Evolutionary conservation across 2,797 vertebrate species (phyloP).

Genomic region (Xenops minutus): DNA sequence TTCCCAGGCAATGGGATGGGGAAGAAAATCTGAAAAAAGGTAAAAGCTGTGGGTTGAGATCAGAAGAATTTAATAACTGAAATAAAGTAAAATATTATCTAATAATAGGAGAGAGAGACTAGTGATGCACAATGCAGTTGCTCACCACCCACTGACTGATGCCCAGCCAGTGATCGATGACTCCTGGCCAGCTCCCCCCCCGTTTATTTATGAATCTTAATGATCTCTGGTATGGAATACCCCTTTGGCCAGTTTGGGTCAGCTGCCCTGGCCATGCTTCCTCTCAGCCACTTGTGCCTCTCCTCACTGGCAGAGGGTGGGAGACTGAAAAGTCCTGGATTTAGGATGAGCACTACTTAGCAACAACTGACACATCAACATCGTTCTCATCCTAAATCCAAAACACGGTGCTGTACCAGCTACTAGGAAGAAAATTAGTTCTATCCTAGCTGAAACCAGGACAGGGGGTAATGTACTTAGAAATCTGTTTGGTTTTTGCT

Average conservation of each 20-base stretch:
- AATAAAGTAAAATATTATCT: background rate
- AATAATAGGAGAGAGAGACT: background rate
- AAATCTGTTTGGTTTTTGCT: background rate
- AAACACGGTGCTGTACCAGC: background rate
- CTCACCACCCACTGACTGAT: background rate
- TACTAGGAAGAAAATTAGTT: background rate
- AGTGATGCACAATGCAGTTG: background rate
- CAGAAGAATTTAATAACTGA: background rate
- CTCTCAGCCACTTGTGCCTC: background rate
- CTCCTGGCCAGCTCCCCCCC: background rate
- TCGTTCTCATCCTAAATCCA: background rate
- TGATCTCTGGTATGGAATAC: fast-evolving
- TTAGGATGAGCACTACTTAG: background rate
- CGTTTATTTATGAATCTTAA: too few species aligned
- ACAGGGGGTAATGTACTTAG: background rate
- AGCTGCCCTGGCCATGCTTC: fast-evolving
- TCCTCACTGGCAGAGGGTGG: background rate
- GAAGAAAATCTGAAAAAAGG: background rate
- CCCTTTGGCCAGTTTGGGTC: background rate
- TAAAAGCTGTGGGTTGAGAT: background rate
- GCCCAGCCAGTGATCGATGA: background rate
- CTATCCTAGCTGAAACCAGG: background rate
- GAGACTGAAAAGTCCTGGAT: background rate
- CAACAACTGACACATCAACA: background rate
- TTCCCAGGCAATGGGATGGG: background rate